Base-by-base conservation (phyloP, 1,140 invertebrate species). In the Proales similis region DNA sequence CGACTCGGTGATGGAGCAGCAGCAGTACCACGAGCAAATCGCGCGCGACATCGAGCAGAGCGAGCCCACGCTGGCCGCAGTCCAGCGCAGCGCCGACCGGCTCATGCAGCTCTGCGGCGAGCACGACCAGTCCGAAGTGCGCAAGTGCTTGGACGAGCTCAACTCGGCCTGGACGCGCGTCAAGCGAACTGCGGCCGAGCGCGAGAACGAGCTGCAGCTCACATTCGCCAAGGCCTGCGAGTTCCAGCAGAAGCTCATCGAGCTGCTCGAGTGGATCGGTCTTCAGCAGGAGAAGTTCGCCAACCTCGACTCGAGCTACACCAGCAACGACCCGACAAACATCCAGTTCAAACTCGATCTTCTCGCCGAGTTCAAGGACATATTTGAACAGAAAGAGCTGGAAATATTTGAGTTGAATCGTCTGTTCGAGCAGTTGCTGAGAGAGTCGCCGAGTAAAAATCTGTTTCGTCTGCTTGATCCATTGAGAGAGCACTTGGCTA, bases 111-210 rank as follows among this genome's bases (percentile, higher is more conserved):
- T 95, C 30, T 90, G 90, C 72, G 90, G 91, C 5, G 90, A 95
- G 68, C 86, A 89, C 11, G 92, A 96, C 70, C 92, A 92, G 77
- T 90, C 91, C 0, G 92, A 96, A 76, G 90, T 97, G 0, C 88
- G 92, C 75, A 95, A 95, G 71, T 88, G 94, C 70, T 91, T 96
- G 70, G 90, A 95, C 75, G 91, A 96, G 72, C 74, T 94, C 64
- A 90, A 95, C 71, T 82, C 83, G 68, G 88, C 87, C 2, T 91
- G 90, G 87, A 86, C 91, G 71, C 91, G 87, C 69, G 86, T 96
- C 39, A 93, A 88, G 17, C 20, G 30, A 12, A 26, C 51, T 42
- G 51, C 45, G 0, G 45, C 39, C 29, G n/a, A 43, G 29, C 33
- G 45, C 4, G 51, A 57, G 19, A 42, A 11, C 12, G 38, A 57